Conservation (phyloP, 2,888 invertebrate species). For the Watsonalla cultraria region DNA sequence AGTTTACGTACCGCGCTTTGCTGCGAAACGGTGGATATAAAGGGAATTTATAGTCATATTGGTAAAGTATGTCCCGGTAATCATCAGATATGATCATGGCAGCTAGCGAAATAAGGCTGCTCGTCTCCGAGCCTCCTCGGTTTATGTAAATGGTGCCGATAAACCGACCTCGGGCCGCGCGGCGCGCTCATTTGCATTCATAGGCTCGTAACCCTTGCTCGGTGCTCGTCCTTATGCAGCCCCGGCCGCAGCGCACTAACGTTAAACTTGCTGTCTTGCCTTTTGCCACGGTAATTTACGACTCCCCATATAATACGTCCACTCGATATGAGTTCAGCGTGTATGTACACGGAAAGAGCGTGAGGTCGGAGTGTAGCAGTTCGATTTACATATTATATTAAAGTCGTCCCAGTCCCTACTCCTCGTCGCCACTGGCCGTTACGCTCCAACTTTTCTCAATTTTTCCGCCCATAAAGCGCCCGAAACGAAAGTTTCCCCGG, state of each 20-base stretch:
- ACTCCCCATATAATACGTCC: slow-evolving; percentile 72
- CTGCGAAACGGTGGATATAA: slow-evolving; percentile 7
- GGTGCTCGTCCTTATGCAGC: slow-evolving; percentile 57
- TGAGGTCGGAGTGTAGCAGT: slow-evolving; percentile 67
- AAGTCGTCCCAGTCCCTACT: slow-evolving; percentile 58
- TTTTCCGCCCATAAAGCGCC: slow-evolving; percentile 76
- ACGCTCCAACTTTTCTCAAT: slow-evolving; percentile 77
- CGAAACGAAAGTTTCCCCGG: slow-evolving; percentile 70
- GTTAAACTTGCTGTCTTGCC: slow-evolving; percentile 68
- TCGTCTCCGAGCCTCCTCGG: slow-evolving; percentile 54
- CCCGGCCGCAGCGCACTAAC: slow-evolving; percentile 49
- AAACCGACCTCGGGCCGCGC: slow-evolving; percentile 63
- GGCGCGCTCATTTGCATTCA: slow-evolving; percentile 76
- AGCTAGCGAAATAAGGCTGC: slow-evolving; percentile 51
- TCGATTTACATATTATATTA: slow-evolving; percentile 79
- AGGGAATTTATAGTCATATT: slow-evolving; percentile 6
- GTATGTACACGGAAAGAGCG: slow-evolving; percentile 51
- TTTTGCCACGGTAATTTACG: slow-evolving; percentile 74
- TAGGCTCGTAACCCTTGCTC: slow-evolving; percentile 76
- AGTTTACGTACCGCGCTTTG: neutral
- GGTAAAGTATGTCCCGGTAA: slow-evolving; percentile 25
- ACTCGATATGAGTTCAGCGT: slow-evolving; percentile 68
- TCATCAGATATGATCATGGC: slow-evolving; percentile 47
- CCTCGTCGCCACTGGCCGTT: slow-evolving; percentile 72
- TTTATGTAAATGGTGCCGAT: slow-evolving; percentile 74